These are phyloP conservation scores for Chionis minor DNA, from an alignment of 2,113 vertebrate species.

Conservation along the genomic window DNA sequence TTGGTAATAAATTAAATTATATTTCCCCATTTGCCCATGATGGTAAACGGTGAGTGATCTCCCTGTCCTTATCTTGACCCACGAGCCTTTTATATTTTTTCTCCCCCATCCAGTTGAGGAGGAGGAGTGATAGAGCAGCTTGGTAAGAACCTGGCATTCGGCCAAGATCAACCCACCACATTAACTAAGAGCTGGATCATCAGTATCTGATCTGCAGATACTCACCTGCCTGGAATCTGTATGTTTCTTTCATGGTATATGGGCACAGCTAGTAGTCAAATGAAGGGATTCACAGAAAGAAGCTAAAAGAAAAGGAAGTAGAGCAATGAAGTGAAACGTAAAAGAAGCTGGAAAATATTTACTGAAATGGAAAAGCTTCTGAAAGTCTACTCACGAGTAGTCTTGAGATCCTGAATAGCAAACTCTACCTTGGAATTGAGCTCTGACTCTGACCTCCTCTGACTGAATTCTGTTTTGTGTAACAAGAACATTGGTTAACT, in stretches of 20 bases:
- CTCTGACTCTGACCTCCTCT: too few species aligned
- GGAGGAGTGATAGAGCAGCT: neutral
- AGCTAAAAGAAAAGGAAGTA: neutral
- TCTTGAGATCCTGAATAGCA: neutral
- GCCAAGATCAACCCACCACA: neutral
- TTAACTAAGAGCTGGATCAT: neutral
- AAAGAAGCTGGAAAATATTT: neutral
- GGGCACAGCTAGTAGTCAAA: neutral
- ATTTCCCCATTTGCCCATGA: neutral
- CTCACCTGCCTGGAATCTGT: neutral
- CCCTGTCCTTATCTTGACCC: neutral
- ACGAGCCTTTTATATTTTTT: neutral
- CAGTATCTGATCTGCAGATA: neutral
- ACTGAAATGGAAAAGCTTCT: neutral
- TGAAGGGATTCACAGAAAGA: neutral
- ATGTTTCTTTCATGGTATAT: neutral
- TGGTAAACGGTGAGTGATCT: neutral
- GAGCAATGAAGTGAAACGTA: neutral
- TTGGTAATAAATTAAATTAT: neutral
- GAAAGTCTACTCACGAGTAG: neutral
- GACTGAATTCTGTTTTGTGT: too few species aligned
- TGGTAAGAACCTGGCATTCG: neutral
- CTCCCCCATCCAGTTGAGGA: neutral
- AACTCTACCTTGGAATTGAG: too few species aligned
- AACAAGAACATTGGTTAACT: too few species aligned